Conservation (phyloP, 2,888 invertebrate species). For the Ellobium chinense region DNA sequence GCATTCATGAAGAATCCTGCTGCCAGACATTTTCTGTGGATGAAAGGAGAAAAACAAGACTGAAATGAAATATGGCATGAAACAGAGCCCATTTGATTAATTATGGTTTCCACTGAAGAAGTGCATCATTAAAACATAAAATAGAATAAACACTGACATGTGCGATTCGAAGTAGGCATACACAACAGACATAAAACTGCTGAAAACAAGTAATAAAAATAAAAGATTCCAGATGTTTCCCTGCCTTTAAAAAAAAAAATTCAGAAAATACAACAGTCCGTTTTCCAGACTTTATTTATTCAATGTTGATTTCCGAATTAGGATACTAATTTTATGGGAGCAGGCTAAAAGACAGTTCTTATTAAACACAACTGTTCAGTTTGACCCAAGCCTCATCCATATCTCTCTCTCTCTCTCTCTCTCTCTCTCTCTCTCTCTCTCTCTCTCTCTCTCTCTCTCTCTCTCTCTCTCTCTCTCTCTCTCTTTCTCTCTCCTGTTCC, state of each 20-base stretch:
- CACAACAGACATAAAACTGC: no score
- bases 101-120: no score
- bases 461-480: not conserved
- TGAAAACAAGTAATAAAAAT: not conserved
- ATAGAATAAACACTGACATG: not conserved
- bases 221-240: no score
- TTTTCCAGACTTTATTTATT: no score
- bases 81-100: no score
- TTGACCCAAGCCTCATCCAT: not conserved
- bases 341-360: not conserved
- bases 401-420: not conserved
- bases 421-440: not conserved
- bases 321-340: no score
- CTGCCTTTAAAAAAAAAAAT: no score
- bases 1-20: conserved; percentile 92
- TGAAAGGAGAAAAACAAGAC: conserved; percentile 20
- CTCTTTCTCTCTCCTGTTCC: not conserved
- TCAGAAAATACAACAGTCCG: no score
- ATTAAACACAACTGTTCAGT: not conserved
- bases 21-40: conserved; percentile 86
- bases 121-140: no score
- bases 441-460: not conserved
- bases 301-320: no score
- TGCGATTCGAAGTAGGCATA: no score
- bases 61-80: no score